Conservation (phyloP, 2,888 invertebrate genomes). For the Yponomeuta evonymella region DNA sequence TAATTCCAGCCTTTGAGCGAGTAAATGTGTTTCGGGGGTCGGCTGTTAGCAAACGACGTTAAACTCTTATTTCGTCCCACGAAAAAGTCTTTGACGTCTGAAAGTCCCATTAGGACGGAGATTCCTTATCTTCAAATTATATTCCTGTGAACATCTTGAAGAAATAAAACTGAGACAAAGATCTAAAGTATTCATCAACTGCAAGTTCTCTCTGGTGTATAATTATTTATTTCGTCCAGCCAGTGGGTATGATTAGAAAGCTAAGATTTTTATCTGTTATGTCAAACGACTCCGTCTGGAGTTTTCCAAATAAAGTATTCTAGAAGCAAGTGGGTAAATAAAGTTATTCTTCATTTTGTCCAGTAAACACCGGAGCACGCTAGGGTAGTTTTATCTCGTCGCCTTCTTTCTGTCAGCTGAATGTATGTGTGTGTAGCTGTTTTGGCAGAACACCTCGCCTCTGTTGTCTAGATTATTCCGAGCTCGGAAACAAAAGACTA, state of each 20-base stretch:
- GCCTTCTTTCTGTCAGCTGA: background rate
- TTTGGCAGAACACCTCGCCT: background rate
- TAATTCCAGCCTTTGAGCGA: constrained; percentile 38
- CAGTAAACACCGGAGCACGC: background rate
- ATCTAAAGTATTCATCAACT: background rate
- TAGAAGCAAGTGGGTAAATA: background rate
- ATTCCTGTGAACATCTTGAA: too few relatives aligned
- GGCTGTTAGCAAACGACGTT: constrained; percentile 6
- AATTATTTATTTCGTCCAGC: too few relatives aligned
- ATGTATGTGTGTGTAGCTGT: background rate
- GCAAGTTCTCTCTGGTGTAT: background rate
- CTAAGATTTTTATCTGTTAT: too few relatives aligned
- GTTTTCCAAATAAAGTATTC: background rate
- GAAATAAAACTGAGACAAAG: too few relatives aligned
- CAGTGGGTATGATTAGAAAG: too few relatives aligned
- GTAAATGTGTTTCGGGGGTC: constrained; percentile 15
- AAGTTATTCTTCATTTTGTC: background rate
- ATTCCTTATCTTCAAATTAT: background rate
- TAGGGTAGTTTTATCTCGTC: background rate
- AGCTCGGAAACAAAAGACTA: background rate
- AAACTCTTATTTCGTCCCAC: background rate
- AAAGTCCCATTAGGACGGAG: background rate
- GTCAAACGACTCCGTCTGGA: too few relatives aligned
- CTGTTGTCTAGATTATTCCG: background rate
- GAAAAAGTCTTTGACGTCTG: constrained; percentile 4